Percentiles rank a stretch among this genome's conserved stretches.
These are phyloP conservation scores for Tarsius wallacei DNA, from an alignment of 2,797 vertebrate species.

Conservation along the genomic window DNA sequence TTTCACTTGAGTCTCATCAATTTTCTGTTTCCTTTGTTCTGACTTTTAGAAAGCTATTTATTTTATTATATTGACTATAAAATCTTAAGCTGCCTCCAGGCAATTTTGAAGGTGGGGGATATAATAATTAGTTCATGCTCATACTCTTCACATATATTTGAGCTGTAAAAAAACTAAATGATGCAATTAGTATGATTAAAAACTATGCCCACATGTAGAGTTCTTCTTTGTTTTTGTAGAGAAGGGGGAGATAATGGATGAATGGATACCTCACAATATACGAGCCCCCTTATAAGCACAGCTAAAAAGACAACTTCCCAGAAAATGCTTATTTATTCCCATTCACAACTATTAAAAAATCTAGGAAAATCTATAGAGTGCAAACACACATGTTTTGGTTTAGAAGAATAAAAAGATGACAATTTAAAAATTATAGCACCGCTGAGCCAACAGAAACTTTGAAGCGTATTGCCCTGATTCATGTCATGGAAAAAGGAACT, in stretches of 20 bases:
- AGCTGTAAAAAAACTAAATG: background rate
- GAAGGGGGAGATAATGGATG: background rate
- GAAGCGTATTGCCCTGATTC: background rate
- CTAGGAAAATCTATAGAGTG: background rate
- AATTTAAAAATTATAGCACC: slow-evolving; percentile 2
- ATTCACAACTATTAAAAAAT: slow-evolving; percentile 36
- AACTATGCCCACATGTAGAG: background rate
- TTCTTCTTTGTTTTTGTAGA: background rate
- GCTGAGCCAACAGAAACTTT: background rate
- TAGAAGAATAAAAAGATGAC: background rate
- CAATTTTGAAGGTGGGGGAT: background rate
- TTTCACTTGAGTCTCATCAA: background rate
- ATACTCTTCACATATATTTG: background rate
- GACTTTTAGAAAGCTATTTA: slow-evolving; percentile 25
- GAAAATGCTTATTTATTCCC: slow-evolving; percentile 47
- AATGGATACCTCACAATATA: background rate
- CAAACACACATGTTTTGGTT: background rate
- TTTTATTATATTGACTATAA: background rate
- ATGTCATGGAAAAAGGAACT: background rate
- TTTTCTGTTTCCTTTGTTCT: slow-evolving; percentile 1
- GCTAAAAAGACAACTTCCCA: background rate
- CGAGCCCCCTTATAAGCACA: background rate
- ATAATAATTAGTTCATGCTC: background rate
- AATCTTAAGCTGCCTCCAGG: background rate
- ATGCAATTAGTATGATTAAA: background rate